Evolutionary conservation across 2,113 vertebrate genomes (phyloP).

Genomic region (Cavia porcellus): DNA sequence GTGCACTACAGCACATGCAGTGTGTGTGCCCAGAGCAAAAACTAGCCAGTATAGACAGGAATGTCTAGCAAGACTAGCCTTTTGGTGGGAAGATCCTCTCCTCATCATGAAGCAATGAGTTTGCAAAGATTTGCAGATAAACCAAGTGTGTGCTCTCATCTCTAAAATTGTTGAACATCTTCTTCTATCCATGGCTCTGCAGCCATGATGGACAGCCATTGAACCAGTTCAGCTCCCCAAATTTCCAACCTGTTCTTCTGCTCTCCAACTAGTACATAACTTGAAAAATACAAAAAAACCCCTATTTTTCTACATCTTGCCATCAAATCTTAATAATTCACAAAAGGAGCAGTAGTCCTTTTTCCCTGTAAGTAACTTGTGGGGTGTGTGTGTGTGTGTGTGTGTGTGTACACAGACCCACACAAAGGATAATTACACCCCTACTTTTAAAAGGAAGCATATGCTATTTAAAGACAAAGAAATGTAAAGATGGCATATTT

Average conservation of each 20-base stretch:
- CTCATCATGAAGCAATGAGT: not conserved
- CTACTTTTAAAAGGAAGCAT: conserved; percentile 44
- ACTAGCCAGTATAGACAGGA: not conserved
- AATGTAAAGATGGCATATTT: conserved; percentile 34
- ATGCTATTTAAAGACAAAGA: conserved; percentile 26
- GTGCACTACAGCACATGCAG: not conserved
- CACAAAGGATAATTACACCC: not conserved
- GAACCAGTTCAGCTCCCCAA: not conserved
- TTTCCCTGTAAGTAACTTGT: not conserved
- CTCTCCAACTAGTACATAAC: not conserved
- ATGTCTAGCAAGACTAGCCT: not conserved
- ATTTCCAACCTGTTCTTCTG: not conserved
- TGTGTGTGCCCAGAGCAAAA: not conserved
- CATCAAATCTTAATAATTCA: conserved; percentile 15
- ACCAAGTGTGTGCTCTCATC: too few species aligned
- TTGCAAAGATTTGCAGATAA: not conserved
- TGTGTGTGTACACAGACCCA: not conserved
- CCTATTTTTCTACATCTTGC: conserved; percentile 5
- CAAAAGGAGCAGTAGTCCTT: not conserved
- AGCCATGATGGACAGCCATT: not conserved
- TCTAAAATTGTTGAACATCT: not conserved
- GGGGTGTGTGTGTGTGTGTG: too few species aligned
- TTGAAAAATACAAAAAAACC: conserved; percentile 39
- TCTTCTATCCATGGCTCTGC: not conserved
- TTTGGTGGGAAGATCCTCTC: not conserved